phyloP scores from a whole-genome alignment of 2,113 vertebrate genomes.

The Lepus timidus region DNA sequence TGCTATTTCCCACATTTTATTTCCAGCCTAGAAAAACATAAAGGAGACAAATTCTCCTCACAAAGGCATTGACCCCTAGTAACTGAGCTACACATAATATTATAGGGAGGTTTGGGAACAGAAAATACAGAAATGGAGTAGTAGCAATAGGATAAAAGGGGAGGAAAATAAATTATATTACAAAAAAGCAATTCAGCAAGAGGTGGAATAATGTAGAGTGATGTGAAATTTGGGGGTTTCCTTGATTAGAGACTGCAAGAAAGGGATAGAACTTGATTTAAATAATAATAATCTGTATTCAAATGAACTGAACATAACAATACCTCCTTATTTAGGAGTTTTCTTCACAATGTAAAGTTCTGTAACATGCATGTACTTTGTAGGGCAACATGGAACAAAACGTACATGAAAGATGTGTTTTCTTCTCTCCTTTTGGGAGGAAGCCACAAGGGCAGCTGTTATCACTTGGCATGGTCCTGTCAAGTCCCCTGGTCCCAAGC shows the following conservation, averaged over 20 bases:
- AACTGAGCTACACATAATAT: background rate
- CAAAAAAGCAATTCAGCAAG: background rate
- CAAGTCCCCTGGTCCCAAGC: background rate
- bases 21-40: background rate
- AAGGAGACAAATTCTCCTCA: background rate
- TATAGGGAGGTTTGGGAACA: background rate
- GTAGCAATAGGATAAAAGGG: background rate
- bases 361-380: background rate
- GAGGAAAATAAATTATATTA: background rate
- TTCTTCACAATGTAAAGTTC: background rate
- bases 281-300: constrained; percentile 4
- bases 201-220: background rate
- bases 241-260: background rate
- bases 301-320: constrained; percentile 4
- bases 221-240: background rate
- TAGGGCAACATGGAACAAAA: background rate
- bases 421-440: background rate
- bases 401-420: background rate
- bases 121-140: background rate
- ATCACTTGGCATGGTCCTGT: background rate
- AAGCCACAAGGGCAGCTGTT: background rate
- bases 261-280: background rate
- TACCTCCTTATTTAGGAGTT: background rate
- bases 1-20: background rate
- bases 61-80: background rate